A percentile compares a stretch with the other conserved stretches of the same genome.
These are phyloP conservation scores for Pagrus major DNA, from an alignment of 2,113 vertebrate genomes.

Conservation along the genomic window DNA sequence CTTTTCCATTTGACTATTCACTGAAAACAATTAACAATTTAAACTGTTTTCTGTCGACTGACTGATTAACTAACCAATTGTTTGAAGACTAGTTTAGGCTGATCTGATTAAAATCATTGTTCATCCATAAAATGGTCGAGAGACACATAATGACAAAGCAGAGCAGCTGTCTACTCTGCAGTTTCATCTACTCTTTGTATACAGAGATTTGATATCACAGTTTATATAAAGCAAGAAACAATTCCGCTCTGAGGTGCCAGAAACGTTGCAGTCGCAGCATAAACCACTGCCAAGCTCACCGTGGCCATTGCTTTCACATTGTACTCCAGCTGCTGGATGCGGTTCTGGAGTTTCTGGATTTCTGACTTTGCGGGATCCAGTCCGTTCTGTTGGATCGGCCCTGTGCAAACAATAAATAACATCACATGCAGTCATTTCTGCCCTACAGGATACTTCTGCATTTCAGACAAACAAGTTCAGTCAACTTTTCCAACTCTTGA, in stretches of 20 bases:
- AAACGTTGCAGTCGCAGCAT: neutral
- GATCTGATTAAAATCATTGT: neutral
- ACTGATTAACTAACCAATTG: neutral
- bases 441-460: neutral
- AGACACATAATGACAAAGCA: neutral
- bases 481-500: neutral
- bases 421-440: neutral
- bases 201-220: neutral
- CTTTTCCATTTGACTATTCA: neutral
- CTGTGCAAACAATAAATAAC: slow-evolving; percentile 48
- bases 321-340: slow-evolving; percentile 77
- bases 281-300: slow-evolving; percentile 58
- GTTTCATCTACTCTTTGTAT: neutral
- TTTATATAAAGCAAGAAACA: neutral
- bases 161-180: neutral
- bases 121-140: neutral
- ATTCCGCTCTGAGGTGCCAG: no score
- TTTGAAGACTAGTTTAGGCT: neutral
- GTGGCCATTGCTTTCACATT: slow-evolving; percentile 61
- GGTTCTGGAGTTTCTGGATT: slow-evolving; percentile 65
- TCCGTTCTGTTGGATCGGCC: slow-evolving; percentile 61
- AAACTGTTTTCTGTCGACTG: neutral
- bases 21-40: neutral
- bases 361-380: slow-evolving; percentile 65
- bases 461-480: neutral